These are phyloP conservation scores for Platyscapa corneri DNA, from an alignment of 1,140 invertebrate species.

Conservation along the genomic window DNA sequence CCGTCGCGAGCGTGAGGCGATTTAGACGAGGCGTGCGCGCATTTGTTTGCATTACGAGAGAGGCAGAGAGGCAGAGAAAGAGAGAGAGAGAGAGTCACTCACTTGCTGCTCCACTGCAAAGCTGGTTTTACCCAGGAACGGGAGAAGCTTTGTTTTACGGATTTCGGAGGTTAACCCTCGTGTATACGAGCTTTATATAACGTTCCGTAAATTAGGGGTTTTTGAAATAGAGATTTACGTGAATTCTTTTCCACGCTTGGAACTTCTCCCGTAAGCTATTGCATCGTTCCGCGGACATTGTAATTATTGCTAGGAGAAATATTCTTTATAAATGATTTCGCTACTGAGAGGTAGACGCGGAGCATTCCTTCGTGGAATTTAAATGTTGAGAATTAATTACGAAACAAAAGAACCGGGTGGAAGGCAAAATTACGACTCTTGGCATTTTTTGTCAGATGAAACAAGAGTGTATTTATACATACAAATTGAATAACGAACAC, in stretches of 20 bases:
- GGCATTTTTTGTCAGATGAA: neutral
- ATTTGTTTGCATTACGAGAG: slow-evolving; percentile 40
- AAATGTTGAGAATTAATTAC: neutral
- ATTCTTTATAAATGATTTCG: neutral
- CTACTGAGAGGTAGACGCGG: too few relatives aligned
- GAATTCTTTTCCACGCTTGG: neutral
- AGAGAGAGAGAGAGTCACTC: neutral
- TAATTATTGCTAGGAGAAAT: neutral
- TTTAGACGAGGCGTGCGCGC: slow-evolving; percentile 29
- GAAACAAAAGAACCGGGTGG: neutral
- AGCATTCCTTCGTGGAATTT: neutral
- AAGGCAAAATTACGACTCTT: neutral
- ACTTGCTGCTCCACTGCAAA: slow-evolving; percentile 14
- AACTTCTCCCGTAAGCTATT: neutral
- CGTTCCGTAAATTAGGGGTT: slow-evolving; percentile 35
- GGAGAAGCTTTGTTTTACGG: slow-evolving; percentile 44
- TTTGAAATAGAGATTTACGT: slow-evolving; percentile 28
- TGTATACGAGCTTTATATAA: slow-evolving; percentile 34
- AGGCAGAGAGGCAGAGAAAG: neutral
- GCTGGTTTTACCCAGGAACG: slow-evolving; percentile 31
- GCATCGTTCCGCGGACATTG: neutral
- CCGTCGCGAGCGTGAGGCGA: slow-evolving; percentile 5
- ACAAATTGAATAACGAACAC: neutral
- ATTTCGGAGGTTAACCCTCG: slow-evolving; percentile 30
- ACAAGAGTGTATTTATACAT: neutral